Base-by-base conservation (phyloP, 2,888 invertebrate species). In the Sepiola atlantica region DNA sequence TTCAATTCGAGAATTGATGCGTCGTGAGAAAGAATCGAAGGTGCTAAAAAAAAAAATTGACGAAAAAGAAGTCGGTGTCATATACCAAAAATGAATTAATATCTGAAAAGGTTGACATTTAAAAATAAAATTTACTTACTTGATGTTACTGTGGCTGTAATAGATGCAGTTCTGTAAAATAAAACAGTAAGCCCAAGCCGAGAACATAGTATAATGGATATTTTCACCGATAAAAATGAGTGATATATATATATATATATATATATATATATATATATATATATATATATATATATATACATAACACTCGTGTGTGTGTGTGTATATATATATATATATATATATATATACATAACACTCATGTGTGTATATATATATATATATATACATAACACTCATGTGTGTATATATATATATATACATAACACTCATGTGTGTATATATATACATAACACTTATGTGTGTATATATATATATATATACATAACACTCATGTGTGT, bases 261-360 rank as follows among this genome's bases (percentile, higher is more conserved):
- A 77, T 77, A 77, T 77, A 77, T 77, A 77, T 77, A 77, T 77
- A 77, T 77, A 77, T 77, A 77, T 77, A 77, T 77, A 77, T 77
- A 77, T 8, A 45, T 45, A 8, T 8, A 45, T 77, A 77, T 77
- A 77, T 77, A 77, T 77, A 77, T n/a, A 77, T 28, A 77, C 10
- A 77, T n/a, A n/a, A n/a, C n/a, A n/a, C n/a, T n/a, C n/a, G n/a
- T n/a, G n/a, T n/a, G n/a, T n/a, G n/a, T n/a, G n/a, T n/a, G n/a
- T n/a, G n/a, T n/a, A 77, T n/a, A 77, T n/a, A 45, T 77, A 77
- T 77, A 77, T 77, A 77, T 77, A 77, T 77, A 77, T 77, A 77
- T 77, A 77, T 77, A 77, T 77, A 77, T 77, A 77, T 77, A 77
- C 8, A 77, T n/a, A n/a, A n/a, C n/a, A n/a, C n/a, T n/a, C n/a